These are phyloP conservation scores for Crenichthys baileyi DNA, from an alignment of 2,797 vertebrate genomes.

Conservation along the genomic window DNA sequence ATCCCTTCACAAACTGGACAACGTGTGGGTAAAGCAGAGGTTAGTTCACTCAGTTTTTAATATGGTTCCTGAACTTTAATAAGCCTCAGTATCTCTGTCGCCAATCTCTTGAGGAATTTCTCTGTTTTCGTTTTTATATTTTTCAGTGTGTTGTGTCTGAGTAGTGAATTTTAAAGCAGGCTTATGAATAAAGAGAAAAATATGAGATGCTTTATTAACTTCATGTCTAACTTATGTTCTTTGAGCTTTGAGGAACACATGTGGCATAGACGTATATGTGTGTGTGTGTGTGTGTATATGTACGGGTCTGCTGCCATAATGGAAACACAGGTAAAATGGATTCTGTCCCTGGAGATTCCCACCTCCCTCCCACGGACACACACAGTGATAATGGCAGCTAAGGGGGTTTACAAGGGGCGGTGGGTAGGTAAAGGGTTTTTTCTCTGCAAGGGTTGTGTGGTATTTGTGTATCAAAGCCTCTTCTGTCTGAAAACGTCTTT, in stretches of 20 bases:
- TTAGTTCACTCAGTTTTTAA: neutral
- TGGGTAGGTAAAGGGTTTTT: constrained; percentile 10
- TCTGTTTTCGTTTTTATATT: neutral
- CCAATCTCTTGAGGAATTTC: neutral
- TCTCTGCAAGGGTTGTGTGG: constrained; percentile 25
- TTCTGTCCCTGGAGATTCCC: constrained; percentile 38
- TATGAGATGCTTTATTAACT: neutral
- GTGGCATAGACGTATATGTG: neutral
- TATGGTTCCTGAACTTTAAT: neutral
- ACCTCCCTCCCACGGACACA: constrained; percentile 13
- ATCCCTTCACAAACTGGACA: neutral
- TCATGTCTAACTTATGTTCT: neutral
- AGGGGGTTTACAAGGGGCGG: constrained; percentile 13
- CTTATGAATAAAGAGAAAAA: neutral
- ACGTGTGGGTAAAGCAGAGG: neutral
- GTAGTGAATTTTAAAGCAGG: neutral
- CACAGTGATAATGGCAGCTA: constrained; percentile 31
- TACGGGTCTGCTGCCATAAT: constrained; percentile 11
- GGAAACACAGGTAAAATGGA: constrained; percentile 37
- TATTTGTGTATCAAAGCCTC: constrained; percentile 66
- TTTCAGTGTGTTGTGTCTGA: neutral
- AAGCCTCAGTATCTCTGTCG: neutral
- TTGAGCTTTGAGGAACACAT: neutral
- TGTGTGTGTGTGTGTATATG: neutral
- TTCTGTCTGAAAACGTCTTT: constrained; percentile 55